Base-by-base conservation (phyloP, 2,888 invertebrate genomes). In the Malthinus flaveolus region DNA sequence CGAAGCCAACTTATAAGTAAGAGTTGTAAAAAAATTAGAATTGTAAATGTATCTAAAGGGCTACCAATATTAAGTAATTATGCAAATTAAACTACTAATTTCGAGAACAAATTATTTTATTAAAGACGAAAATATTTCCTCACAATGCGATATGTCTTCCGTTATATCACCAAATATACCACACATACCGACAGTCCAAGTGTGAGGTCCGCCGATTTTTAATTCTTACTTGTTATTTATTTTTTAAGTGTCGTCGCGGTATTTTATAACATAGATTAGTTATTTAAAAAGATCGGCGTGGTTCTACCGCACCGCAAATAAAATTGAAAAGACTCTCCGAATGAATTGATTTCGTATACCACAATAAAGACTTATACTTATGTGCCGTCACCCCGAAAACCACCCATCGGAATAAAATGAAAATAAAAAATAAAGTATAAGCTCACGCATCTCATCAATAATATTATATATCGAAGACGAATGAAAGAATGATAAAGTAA, bases 181-280 rank as follows among this genome's bases (percentile, higher is more conserved):
- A 59, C 64, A 64, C 56, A 60, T 50, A 47, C 45, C 56, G 58
- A 44, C 45, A 34, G 51, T 56, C 64, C n/a, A 62, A 64, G 64
- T 64, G 64, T 62, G 64, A 61, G 64, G 64, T 64, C 64, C 51
- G 54, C 49, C 51, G 60, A 64, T 64, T 64, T 23, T 62, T 60
- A 60, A 54, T 48, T 50, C 50, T 48, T 49, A 34, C 35, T 34
- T 52, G 46, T 58, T 64, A 62, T 62, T 62, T 64, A 60, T 64
- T 62, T 49, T 62, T 62, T 57, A 56, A 54, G 52, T 56, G 59
- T 53, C 55, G 44, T 47, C 54, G 52, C 55, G 50, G 55, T 59
- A 50, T 57, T 61, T 52, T 59, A 52, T 50, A 61, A 45, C 37
- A 32, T 31, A 57, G 54, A 48, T 52, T 52, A 55, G 52, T 55